Evolutionary conservation across 2,113 vertebrate genomes (phyloP).

Genomic region (Paralichthys olivaceus): DNA sequence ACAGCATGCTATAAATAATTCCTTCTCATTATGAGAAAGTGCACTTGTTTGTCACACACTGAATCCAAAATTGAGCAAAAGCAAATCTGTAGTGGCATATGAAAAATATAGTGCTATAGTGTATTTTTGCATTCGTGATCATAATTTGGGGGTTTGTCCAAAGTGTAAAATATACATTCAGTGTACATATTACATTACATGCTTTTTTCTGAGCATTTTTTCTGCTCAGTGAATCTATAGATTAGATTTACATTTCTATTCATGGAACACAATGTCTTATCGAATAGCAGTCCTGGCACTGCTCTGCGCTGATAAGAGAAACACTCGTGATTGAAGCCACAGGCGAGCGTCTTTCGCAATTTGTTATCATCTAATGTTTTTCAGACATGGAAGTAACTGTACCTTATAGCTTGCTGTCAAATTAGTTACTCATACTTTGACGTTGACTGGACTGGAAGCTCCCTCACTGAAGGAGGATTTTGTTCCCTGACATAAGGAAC

Average conservation of each 20-base stretch:
- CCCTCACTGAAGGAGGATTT: slow-evolving; percentile 53
- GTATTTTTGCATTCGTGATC: slow-evolving; percentile 4
- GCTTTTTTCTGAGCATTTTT: background rate
- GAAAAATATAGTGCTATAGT: slow-evolving; percentile 10
- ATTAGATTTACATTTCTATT: slow-evolving; percentile 32
- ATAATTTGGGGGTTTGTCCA: background rate
- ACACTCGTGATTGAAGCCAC: slow-evolving; percentile 18
- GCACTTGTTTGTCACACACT: slow-evolving; percentile 77
- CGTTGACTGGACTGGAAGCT: slow-evolving; percentile 55
- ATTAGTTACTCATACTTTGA: slow-evolving; percentile 63
- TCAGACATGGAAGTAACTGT: slow-evolving; percentile 35
- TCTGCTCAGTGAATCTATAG: slow-evolving; percentile 2
- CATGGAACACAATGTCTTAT: slow-evolving; percentile 14
- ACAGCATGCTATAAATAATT: slow-evolving; percentile 82
- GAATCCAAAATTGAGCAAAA: slow-evolving; percentile 79
- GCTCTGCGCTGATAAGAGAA: slow-evolving; percentile 32
- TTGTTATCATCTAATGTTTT: slow-evolving; percentile 46
- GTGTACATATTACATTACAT: background rate
- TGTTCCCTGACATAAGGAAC: slow-evolving; percentile 67
- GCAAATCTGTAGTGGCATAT: slow-evolving; percentile 56
- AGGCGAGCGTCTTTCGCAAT: slow-evolving; percentile 36
- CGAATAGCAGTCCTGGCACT: slow-evolving; percentile 22
- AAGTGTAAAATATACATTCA: background rate
- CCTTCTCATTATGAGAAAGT: slow-evolving; percentile 73
- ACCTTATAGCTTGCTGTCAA: slow-evolving; percentile 40